Evolutionary conservation across 2,888 invertebrate genomes (phyloP).

Genomic region (Mystacides longicornis): DNA sequence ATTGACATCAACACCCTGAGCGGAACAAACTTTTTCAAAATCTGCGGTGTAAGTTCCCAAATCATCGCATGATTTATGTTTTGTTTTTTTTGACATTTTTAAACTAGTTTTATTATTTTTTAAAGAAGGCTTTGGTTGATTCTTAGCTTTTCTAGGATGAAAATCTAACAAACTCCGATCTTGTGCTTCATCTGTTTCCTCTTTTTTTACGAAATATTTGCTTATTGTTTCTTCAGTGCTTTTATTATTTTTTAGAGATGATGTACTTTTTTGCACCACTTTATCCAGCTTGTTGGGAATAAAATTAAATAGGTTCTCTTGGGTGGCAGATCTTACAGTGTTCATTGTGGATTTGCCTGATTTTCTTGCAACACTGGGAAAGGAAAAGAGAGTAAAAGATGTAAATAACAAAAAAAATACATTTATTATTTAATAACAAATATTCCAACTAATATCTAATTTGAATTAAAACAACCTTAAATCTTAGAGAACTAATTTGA

Average conservation of each 20-base stretch:
- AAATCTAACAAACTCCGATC: slow-evolving; percentile 43
- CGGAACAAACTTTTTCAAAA: slow-evolving; percentile 41
- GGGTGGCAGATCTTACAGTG: neutral
- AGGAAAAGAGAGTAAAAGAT: slow-evolving; percentile 13
- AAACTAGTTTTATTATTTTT: slow-evolving; percentile 1
- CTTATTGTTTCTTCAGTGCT: neutral
- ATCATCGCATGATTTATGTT: slow-evolving; percentile 34
- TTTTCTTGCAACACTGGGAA: slow-evolving; percentile 16
- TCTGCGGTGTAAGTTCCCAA: slow-evolving; percentile 38
- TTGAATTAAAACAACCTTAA: slow-evolving; percentile 2
- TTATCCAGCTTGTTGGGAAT: too few relatives aligned
- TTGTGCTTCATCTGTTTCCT: neutral
- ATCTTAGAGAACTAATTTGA: neutral
- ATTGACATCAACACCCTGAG: slow-evolving; percentile 49
- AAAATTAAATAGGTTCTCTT: too few relatives aligned
- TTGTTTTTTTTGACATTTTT: slow-evolving; percentile 31
- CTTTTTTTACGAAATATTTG: slow-evolving; percentile 18
- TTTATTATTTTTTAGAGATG: neutral
- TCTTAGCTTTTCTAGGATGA: slow-evolving; percentile 33
- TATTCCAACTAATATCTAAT: slow-evolving; percentile 1
- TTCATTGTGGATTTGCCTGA: slow-evolving; percentile 2
- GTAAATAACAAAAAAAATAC: slow-evolving; percentile 5
- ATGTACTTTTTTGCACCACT: too few relatives aligned
- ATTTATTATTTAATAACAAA: slow-evolving; percentile 5
- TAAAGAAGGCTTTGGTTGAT: too few relatives aligned